A percentile compares a stretch with the other conserved stretches of the same genome.
Conservation (phyloP, 1,140 invertebrate species). For the Psilanteris sp. region DNA sequence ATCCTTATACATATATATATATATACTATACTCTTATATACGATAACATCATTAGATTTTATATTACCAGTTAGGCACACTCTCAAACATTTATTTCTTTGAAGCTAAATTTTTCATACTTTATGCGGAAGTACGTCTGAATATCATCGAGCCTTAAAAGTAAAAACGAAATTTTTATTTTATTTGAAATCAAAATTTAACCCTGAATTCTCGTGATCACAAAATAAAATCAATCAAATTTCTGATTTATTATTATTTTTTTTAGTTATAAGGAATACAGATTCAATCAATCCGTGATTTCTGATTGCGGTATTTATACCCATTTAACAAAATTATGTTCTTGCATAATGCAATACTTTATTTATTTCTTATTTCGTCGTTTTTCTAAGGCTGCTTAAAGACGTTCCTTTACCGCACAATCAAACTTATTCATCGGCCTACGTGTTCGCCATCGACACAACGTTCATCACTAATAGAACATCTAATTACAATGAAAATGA, state of each 20-base stretch:
- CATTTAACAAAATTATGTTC: too few species aligned
- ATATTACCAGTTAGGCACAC: constrained; percentile 71
- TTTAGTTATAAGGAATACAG: too few species aligned
- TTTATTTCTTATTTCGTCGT: constrained; percentile 1
- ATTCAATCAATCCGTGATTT: too few species aligned
- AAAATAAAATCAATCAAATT: too few species aligned
- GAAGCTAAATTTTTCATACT: constrained; percentile 38
- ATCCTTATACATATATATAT: constrained; percentile 5
- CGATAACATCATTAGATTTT: constrained; percentile 57
- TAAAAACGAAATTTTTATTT: constrained; percentile 1
- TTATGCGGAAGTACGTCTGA: constrained; percentile 27
- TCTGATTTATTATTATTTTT: too few species aligned
- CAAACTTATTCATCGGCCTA: constrained; percentile 43
- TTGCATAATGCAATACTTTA: too few species aligned
- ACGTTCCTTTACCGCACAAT: constrained; percentile 21
- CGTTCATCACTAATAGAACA: constrained; percentile 37
- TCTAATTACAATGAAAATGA: constrained; percentile 34
- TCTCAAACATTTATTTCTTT: constrained; percentile 56
- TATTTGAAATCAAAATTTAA: too few species aligned
- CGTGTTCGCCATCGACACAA: constrained; percentile 51
- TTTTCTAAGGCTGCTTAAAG: constrained; percentile 9
- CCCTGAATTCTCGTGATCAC: too few species aligned
- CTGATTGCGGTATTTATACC: too few species aligned
- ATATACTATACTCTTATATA: constrained; percentile 52
- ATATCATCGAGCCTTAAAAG: not conserved